Percentiles rank a stretch among this genome's conserved stretches.
Evolutionary conservation across 2,797 vertebrate species (phyloP).

Genomic region (Astyanax mexicanus): DNA sequence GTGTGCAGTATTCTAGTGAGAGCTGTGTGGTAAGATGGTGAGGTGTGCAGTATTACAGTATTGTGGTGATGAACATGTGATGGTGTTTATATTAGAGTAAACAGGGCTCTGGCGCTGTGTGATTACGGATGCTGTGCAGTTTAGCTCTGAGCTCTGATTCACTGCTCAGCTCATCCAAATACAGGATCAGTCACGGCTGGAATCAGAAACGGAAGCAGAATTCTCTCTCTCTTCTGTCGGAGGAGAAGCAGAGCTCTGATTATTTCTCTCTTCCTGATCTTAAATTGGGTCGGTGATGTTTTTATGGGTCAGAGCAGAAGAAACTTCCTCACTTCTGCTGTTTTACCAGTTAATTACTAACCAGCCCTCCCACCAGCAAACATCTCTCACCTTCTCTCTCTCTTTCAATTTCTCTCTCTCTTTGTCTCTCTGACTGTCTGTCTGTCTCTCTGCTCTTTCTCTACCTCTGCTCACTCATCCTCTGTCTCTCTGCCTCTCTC

Average conservation of each 20-base stretch:
- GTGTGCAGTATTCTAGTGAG: no score
- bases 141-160: not conserved
- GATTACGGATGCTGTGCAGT: not conserved
- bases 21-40: no score
- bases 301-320: not conserved
- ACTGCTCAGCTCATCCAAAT: not conserved
- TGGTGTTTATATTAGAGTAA: not conserved
- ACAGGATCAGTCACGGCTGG: not conserved
- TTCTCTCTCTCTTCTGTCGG: not conserved
- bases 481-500: no score
- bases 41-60: no score
- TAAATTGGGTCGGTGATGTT: conserved; percentile 4
- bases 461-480: no score
- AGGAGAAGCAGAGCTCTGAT: not conserved
- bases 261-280: not conserved
- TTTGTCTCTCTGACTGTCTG: conserved; percentile 5
- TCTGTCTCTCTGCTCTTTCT: not conserved
- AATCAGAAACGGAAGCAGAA: conserved; percentile 1
- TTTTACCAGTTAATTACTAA: conserved; percentile 73
- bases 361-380: conserved; percentile 33
- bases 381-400: no score
- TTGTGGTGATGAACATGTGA: no score
- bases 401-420: no score
- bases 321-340: conserved; percentile 60
- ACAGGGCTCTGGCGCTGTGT: not conserved